phyloP scores from a whole-genome alignment of 1,140 invertebrate species.

The Zophobas morio region DNA sequence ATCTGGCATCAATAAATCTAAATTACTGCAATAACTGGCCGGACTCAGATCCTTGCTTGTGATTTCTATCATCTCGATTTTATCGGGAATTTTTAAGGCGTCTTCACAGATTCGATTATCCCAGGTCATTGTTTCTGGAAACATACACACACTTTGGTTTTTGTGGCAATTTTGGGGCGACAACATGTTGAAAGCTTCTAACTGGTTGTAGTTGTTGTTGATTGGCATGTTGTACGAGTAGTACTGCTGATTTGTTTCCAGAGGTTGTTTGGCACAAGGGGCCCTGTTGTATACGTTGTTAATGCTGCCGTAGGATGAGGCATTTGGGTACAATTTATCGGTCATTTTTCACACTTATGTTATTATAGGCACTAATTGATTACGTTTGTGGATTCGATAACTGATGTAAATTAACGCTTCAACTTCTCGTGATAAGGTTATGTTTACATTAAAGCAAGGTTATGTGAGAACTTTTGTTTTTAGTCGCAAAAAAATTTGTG shows the following conservation, averaged over 20 bases:
- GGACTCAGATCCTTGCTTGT: conserved; percentile 61
- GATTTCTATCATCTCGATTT: conserved; percentile 60
- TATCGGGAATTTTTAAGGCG: conserved; percentile 55
- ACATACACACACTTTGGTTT: conserved; percentile 21
- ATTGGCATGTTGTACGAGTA: conserved; percentile 30
- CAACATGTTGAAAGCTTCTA: conserved; percentile 27
- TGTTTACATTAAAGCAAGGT: no score
- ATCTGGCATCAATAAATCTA: conserved; percentile 55
- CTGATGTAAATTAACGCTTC: no score
- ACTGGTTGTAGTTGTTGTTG: conserved; percentile 30
- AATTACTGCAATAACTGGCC: conserved; percentile 58
- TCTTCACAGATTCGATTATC: conserved; percentile 38
- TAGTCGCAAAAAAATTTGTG: no score
- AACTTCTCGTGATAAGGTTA: no score
- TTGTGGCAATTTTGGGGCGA: conserved; percentile 28
- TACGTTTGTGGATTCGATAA: no score
- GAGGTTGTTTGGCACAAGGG: conserved; percentile 9
- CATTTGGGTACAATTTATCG: conserved; percentile 13
- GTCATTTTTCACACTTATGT: conserved; percentile 6
- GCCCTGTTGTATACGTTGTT: conserved; percentile 25
- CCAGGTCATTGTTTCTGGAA: not conserved
- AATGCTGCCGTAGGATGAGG: not conserved
- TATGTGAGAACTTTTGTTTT: no score
- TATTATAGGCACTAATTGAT: not conserved
- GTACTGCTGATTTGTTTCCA: not conserved